Base-by-base conservation (phyloP, 2,113 vertebrate species). In the Embiotoca jacksoni region DNA sequence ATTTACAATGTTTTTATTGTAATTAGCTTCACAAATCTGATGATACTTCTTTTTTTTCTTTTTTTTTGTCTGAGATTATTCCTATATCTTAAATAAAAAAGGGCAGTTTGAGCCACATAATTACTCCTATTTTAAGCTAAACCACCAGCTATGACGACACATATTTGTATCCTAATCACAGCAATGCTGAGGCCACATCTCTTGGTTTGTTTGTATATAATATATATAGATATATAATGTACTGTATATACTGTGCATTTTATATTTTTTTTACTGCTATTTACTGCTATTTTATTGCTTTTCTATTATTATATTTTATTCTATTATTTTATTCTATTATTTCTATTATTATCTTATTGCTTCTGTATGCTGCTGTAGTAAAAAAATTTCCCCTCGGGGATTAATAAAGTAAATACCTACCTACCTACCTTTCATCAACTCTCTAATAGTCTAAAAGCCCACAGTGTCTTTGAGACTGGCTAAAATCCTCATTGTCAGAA, bases 401-500 rank as follows among this genome's bases (percentile, higher is more conserved):
- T 23, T 23, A 23, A 23, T 23, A 23, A 23, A 23, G 23, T 23
- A 23, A 23, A 23, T 23, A 23, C 23, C 23, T 23, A 23, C 23
- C 23, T 23, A 23, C 23, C 23, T 23, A 23, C 23, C 23, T 23
- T 23, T 23, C 23, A 23, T 23, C 23, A 23, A 23, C 23, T 23
- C 23, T 23, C 23, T 23, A 3, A 73, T 7, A 3, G 1, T 3
- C 30, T 32, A 55, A 72, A 68, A 49, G 41, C 39, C 23, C 3
- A 44, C 65, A 70, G 72, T 2, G 16, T 70, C 56, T 57, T n/a
- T 32, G 0, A 81, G 55, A 80, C 66, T 61, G 72, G 58, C 71
- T 31, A 49, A 59, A 72, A 62, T 53, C 53, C 69, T 35, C 55
- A 56, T 46, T 57, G 10, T 82, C 75, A 53, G 33, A 15, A 84